These are phyloP conservation scores for Thamnaconus septentrionalis DNA, from an alignment of 2,113 vertebrate species.

Conservation along the genomic window DNA sequence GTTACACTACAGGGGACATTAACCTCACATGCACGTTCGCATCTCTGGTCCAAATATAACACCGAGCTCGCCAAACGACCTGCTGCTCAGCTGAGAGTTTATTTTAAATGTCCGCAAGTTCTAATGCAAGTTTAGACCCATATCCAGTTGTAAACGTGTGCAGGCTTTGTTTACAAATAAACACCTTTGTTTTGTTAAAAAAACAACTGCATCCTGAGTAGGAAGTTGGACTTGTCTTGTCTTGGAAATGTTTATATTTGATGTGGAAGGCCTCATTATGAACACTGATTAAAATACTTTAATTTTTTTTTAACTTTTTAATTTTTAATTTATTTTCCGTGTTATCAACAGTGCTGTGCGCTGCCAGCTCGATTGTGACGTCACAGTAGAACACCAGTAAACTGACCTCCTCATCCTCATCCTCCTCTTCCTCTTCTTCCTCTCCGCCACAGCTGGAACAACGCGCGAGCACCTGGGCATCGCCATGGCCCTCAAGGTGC, in stretches of 20 bases:
- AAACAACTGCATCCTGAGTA: too few species aligned
- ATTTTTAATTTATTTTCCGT: not conserved
- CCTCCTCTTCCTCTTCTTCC: not conserved
- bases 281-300: too few species aligned
- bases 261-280: too few species aligned
- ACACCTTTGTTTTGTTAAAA: too few species aligned
- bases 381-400: not conserved
- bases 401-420: not conserved
- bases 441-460: slow-evolving; percentile 83
- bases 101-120: too few species aligned
- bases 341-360: not conserved
- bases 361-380: not conserved
- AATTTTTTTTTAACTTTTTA: not conserved
- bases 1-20: too few species aligned
- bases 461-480: slow-evolving; percentile 94
- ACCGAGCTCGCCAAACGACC: slow-evolving; percentile 17
- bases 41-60: slow-evolving; percentile 9
- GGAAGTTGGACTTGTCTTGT: too few species aligned
- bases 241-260: too few species aligned
- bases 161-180: too few species aligned
- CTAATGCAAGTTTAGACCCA: too few species aligned
- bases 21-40: not conserved
- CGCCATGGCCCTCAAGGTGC: slow-evolving; percentile 95
- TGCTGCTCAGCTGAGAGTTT: slow-evolving; percentile 24
- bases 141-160: too few species aligned